These are phyloP conservation scores for Callionymus lyra DNA, from an alignment of 2,113 vertebrate species.

Conservation along the genomic window DNA sequence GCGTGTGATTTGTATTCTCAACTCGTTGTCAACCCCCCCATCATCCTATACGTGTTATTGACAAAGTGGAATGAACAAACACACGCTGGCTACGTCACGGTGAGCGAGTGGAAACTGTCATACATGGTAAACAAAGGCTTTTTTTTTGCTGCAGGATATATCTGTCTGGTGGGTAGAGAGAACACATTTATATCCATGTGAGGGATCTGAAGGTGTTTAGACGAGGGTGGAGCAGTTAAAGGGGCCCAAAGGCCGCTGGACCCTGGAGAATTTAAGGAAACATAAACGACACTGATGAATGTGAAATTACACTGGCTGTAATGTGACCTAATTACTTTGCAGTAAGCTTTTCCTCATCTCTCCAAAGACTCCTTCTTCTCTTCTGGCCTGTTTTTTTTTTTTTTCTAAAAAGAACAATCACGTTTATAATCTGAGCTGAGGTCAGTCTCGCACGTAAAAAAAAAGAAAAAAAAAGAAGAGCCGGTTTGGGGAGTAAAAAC, in stretches of 20 bases:
- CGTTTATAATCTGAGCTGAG: slow-evolving; percentile 43
- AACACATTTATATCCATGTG: not conserved
- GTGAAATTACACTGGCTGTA: slow-evolving; percentile 63
- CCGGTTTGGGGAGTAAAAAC: too few species aligned
- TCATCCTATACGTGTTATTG: slow-evolving; percentile 53
- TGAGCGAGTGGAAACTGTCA: slow-evolving; percentile 55
- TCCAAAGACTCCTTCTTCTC: slow-evolving; percentile 43
- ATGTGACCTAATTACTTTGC: slow-evolving; percentile 68
- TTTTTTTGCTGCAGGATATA: too few species aligned
- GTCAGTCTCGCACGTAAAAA: too few species aligned
- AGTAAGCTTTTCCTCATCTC: slow-evolving; percentile 62
- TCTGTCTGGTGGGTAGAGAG: not conserved
- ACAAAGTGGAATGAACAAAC: slow-evolving; percentile 64
- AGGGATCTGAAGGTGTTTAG: not conserved
- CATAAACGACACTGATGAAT: slow-evolving; percentile 62
- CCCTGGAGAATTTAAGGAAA: slow-evolving; percentile 56
- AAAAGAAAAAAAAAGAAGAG: slow-evolving; percentile 21
- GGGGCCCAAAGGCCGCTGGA: slow-evolving; percentile 40
- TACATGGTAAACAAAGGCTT: slow-evolving; percentile 52
- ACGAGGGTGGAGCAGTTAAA: slow-evolving; percentile 7
- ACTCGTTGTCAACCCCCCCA: slow-evolving; percentile 59
- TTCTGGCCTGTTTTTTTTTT: slow-evolving; percentile 52
- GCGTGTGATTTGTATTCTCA: slow-evolving; percentile 13
- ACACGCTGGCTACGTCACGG: slow-evolving; percentile 60
- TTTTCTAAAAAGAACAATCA: slow-evolving; percentile 43